phyloP scores from a whole-genome alignment of 2,113 vertebrate genomes.

The Indicator maculatus region DNA sequence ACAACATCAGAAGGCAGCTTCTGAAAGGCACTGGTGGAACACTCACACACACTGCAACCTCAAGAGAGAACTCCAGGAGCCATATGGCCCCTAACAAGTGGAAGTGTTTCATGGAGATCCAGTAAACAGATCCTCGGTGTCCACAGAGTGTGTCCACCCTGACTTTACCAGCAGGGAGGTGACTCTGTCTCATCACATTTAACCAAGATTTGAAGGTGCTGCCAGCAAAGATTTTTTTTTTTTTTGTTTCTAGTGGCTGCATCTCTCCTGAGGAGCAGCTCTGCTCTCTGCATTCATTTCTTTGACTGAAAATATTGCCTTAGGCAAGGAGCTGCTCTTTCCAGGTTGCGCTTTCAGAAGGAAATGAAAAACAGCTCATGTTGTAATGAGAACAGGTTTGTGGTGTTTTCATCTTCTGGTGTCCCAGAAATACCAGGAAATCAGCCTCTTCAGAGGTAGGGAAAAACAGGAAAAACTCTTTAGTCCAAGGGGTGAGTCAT shows the following conservation, averaged over 20 bases:
- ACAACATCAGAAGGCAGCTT: neutral
- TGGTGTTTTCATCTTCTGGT: constrained; percentile 22
- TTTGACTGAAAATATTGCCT: constrained; percentile 49
- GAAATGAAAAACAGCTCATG: constrained; percentile 43
- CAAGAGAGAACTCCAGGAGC: neutral
- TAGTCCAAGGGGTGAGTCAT: neutral
- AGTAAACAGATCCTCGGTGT: neutral
- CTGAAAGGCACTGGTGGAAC: neutral
- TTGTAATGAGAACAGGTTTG: constrained; percentile 38
- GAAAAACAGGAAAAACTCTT: constrained; percentile 9
- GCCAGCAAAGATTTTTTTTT: neutral
- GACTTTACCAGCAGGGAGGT: neutral
- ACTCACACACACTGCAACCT: neutral
- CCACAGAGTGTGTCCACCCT: neutral
- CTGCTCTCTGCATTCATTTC: constrained; percentile 2
- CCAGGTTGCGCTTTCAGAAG: neutral
- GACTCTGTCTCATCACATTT: neutral
- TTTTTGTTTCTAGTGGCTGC: neutral
- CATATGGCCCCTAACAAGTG: neutral
- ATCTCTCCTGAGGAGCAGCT: neutral
- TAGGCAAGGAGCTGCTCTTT: constrained; percentile 40
- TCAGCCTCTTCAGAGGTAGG: neutral
- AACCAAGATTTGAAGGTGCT: neutral
- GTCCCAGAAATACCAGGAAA: constrained; percentile 46
- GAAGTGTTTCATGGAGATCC: neutral